Evolutionary conservation across 23 tunicate genomes (phyloP), one percentile per base, ranked within the genome.

Genomic region (Botrylloides violaceus): DNA sequence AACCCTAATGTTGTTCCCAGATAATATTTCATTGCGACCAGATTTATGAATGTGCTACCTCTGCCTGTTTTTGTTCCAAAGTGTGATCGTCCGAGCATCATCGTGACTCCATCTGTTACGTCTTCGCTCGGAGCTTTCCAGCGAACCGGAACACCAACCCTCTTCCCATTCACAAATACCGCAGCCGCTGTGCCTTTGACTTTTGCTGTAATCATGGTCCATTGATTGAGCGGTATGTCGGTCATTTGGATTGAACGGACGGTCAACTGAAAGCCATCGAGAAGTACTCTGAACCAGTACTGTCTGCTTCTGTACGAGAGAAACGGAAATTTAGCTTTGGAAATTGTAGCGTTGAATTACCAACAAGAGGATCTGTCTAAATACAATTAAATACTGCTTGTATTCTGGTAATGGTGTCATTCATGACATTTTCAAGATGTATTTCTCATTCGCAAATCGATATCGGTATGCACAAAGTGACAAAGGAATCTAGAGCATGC

Each of bases 221-320:
- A 63, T 63, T 63, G 35, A 34, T 63, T 63, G 18, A 63, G 35
- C 29, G 35, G 70, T 3, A 63, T 29, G 6, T 63, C 70, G 70
- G 26, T 27, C 19, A 9, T 25, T 27, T 29, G 35, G 34, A 63
- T 25, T 4, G 36, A 29, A 19, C 70, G 35, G 7, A 63, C 70
- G 3, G 33, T 28, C 23, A 3, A 63, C 9, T 29, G 23, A 29
- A 19, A 63, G 3, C 70, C 70, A 28, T 63, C 29, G 12, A 29
- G 35, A 27, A 33, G 32, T 4, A 63, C 33, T 21, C 33, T 29
- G 35, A 63, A 28, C 70, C 70, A 63, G 9, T 63, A 63, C 29
- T 63, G 35, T 3, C 53, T 43, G 53, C 53, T 43, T 15, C 53
- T 43, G 53, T 15, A 43, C n/a, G n/a, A n/a, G n/a, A n/a, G n/a